Evolutionary conservation across 2,888 invertebrate species (phyloP).

Genomic region (Patella pellucida): DNA sequence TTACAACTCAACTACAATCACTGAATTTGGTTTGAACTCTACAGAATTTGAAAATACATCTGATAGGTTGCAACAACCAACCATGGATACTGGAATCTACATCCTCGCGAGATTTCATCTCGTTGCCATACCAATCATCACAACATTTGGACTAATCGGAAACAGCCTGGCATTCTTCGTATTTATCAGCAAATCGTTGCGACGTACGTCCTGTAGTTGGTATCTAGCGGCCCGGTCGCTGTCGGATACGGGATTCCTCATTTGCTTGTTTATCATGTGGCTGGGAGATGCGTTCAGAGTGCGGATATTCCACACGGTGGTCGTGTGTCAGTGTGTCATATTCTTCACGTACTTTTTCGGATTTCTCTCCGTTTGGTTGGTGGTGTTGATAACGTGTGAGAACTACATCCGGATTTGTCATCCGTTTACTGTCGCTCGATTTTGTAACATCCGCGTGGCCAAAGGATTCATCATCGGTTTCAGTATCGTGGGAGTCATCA

Average conservation of each 20-base stretch:
- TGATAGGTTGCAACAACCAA: too few species aligned
- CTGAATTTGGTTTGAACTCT: too few species aligned
- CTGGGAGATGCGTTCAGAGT: conserved; percentile 29
- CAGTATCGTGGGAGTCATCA: conserved; percentile 25
- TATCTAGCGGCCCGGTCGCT: conserved; percentile 83
- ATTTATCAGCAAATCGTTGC: conserved; percentile 80
- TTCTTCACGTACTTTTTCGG: conserved; percentile 75
- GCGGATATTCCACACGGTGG: conserved; percentile 66
- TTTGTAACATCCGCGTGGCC: conserved; percentile 34
- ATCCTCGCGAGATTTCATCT: conserved; percentile 66
- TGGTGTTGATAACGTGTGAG: conserved; percentile 47
- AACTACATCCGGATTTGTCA: conserved; percentile 48
- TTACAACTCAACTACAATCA: too few species aligned
- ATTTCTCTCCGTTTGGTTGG: conserved; percentile 52
- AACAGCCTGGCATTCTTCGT: conserved; percentile 82
- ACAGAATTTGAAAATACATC: too few species aligned
- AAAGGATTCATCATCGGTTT: conserved; percentile 28
- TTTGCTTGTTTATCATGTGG: conserved; percentile 75
- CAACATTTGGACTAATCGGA: conserved; percentile 80
- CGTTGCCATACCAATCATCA: conserved; percentile 81
- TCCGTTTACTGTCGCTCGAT: conserved; percentile 35
- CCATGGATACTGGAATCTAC: conserved; percentile 3
- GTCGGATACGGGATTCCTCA: conserved; percentile 83
- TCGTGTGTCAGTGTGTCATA: conserved; percentile 81
- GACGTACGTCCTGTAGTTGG: conserved; percentile 81